Base-by-base conservation (phyloP, 2,113 vertebrate species). In the Rhinichthys klamathensis region DNA sequence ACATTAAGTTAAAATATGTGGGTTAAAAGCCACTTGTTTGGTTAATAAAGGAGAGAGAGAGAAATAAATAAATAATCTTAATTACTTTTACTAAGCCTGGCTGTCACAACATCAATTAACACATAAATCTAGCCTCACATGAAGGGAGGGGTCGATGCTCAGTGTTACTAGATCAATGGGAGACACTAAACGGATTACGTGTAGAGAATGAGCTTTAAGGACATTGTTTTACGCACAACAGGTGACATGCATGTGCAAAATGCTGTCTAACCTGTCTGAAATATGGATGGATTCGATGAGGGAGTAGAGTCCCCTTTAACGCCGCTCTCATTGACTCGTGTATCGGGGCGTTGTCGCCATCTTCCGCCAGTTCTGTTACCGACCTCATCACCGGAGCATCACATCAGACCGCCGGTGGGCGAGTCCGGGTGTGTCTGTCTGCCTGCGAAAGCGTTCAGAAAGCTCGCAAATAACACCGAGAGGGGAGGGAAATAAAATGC, bases 351-450 rank as follows among this genome's bases (percentile, higher is more conserved):
- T 54, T 80, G 84, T 82, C 60, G 18, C 84, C 81, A 82, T 88
- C 82, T 82, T 89, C 89, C 41, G 75, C 84, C 88, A 75, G 77
- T 89, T 85, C 75, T 80, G 61, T 27, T 76, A 56, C 77, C 6
- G 46, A 49, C 38, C 58, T 89, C 89, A 86, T 89, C 89, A 86
- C 86, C 82, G 6, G 89, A 80, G 87, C 80, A 87, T 91, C 90
- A 84, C 81, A 89, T 91, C 91, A 87, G 85, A 30, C 88, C 32
- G 90, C 80, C 76, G 58, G 75, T 56, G 84, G 88, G 85, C 27
- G 82, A 89, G 75, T 80, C 89, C 86, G 93, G 93, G 93, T 91
- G 93, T 94, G 93, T 92, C 92, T 90, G 89, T 89, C 67, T 83
- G 88, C 78, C 75, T 79, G 80, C 27, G 84, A 85, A 87, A 84